phyloP scores from a whole-genome alignment of 2,888 invertebrate genomes.

The Endotricha flammealis region DNA sequence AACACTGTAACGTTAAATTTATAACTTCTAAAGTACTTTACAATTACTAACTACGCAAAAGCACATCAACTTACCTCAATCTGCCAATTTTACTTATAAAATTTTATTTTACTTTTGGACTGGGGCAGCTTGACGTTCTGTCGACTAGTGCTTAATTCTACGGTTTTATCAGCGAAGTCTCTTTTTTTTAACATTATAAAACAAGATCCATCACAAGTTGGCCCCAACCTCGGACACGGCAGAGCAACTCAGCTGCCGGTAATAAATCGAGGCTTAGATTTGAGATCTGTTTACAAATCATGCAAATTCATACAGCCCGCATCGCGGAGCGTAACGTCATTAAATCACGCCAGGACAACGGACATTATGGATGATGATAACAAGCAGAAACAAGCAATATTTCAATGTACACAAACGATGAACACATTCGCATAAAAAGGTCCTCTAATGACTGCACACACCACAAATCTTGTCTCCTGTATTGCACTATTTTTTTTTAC shows the following conservation, averaged over 20 bases:
- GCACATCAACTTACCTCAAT: no score
- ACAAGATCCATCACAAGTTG: no score
- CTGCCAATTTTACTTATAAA: no score
- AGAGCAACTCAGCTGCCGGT: neutral
- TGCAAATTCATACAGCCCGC: slow-evolving; percentile 5
- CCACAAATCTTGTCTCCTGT: slow-evolving; percentile 44
- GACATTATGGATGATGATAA: slow-evolving; percentile 41
- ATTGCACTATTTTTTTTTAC: slow-evolving; percentile 48
- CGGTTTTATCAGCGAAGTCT: no score
- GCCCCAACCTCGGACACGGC: no score
- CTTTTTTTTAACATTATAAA: no score
- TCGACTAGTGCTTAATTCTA: no score
- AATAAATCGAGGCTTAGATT: neutral
- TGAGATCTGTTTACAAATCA: slow-evolving; percentile 6
- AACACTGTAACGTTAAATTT: no score
- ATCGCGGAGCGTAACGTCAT: slow-evolving; percentile 10
- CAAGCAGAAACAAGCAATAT: slow-evolving; percentile 39
- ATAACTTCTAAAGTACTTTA: no score
- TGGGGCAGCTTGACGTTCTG: no score
- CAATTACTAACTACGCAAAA: no score
- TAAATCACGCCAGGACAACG: slow-evolving; percentile 11
- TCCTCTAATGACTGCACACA: slow-evolving; percentile 52
- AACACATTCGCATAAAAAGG: slow-evolving; percentile 34
- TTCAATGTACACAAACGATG: slow-evolving; percentile 43
- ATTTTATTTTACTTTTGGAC: no score